phyloP scores from a whole-genome alignment of 2,113 vertebrate genomes.

The Pelecanoides urinatrix region DNA sequence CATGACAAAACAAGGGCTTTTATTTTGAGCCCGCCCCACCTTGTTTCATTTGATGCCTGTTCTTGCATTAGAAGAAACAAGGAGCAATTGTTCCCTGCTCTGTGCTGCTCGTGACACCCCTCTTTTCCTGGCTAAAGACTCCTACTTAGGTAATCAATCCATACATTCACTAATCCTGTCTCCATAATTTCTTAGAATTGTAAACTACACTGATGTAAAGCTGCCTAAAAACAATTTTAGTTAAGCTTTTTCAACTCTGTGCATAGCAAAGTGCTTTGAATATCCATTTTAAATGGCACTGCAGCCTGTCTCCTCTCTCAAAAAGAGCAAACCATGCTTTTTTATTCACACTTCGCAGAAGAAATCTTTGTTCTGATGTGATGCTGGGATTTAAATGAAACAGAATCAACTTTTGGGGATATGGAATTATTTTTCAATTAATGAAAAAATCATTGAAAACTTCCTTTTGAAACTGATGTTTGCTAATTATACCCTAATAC shows the following conservation, averaged over 20 bases:
- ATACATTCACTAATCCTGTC: background rate
- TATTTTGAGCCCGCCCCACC: background rate
- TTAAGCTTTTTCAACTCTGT: background rate
- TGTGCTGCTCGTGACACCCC: background rate
- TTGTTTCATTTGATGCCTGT: background rate
- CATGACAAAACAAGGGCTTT: background rate
- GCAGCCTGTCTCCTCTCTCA: background rate
- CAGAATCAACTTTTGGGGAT: fast-evolving
- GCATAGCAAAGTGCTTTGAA: background rate
- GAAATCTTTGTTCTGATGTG: background rate
- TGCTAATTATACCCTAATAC: background rate
- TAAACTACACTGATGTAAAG: fast-evolving
- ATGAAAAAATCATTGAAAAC: background rate
- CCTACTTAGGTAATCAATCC: background rate
- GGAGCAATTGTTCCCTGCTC: background rate
- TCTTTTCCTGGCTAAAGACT: background rate
- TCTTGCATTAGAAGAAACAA: background rate
- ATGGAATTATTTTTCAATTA: background rate
- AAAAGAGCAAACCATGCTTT: background rate
- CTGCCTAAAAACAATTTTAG: background rate
- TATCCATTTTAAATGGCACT: background rate
- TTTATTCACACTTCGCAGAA: background rate
- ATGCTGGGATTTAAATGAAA: fast-evolving
- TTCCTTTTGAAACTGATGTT: background rate
- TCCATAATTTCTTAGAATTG: background rate